Conservation (phyloP, 1,140 invertebrate genomes). For the Chironomus striatipennis region DNA sequence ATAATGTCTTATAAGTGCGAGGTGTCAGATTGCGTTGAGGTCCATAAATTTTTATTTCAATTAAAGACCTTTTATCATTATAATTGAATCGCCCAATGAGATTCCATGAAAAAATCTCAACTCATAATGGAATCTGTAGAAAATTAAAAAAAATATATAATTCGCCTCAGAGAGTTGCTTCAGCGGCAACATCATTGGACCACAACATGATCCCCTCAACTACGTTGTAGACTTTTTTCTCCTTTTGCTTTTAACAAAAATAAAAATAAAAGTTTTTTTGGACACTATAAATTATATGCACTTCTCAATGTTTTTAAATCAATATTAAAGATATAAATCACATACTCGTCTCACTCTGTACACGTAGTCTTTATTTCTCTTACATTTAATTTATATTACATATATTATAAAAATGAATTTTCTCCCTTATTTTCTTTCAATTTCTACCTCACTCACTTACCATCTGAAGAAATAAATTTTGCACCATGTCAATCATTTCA, state of each 20-base stretch:
- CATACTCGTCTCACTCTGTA: not conserved
- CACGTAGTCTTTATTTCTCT: not conserved
- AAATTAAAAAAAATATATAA: conserved; percentile 1
- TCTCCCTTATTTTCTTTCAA: no score
- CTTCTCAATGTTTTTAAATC: conserved; percentile 21
- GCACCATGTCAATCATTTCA: conserved; percentile 20
- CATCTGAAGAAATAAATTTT: not conserved
- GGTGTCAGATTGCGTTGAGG: conserved; percentile 7
- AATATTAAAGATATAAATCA: conserved; percentile 22
- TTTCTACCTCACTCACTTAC: no score
- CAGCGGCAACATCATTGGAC: not conserved
- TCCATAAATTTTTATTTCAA: conserved; percentile 23
- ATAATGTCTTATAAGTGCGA: conserved; percentile 13
- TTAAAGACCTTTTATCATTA: conserved; percentile 20
- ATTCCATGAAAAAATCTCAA: not conserved
- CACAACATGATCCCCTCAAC: not conserved
- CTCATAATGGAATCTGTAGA: not conserved
- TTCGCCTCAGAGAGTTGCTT: not conserved
- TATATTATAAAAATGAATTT: not conserved
- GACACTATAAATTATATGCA: conserved; percentile 15
- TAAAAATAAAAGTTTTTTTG: no score
- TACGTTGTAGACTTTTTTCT: not conserved
- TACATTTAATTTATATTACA: conserved; percentile 4
- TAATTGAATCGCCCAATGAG: conserved; percentile 21
- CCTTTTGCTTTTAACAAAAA: no score